phyloP scores from a whole-genome alignment of 1,140 invertebrate genomes.

The Leptonema lineaticorne region DNA sequence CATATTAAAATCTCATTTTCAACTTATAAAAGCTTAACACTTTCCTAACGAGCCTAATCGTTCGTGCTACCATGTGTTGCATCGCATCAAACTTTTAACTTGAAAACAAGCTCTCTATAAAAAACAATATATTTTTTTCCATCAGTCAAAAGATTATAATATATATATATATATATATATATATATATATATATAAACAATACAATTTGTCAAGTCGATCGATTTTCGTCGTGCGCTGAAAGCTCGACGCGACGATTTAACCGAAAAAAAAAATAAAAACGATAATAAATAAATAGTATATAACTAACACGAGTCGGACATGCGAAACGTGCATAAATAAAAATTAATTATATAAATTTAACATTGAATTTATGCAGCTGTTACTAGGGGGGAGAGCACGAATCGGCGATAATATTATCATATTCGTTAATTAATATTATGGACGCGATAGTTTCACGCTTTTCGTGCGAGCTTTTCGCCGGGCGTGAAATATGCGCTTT shows the following conservation, averaged over 20 bases:
- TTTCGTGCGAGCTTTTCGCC: no score
- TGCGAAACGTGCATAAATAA: neutral
- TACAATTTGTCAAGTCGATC: neutral
- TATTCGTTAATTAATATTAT: neutral
- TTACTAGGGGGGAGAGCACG: no score
- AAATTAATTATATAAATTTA: neutral
- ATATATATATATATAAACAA: no score
- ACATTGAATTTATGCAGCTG: neutral
- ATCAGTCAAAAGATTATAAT: no score
- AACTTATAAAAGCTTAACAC: slow-evolving; percentile 17
- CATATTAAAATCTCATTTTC: slow-evolving; percentile 18
- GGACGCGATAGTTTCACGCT: neutral
- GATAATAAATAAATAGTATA: neutral
- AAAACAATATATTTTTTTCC: neutral
- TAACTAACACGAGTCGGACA: neutral
- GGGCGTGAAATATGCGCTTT: no score
- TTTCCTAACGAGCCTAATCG: slow-evolving; percentile 19
- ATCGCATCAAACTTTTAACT: neutral
- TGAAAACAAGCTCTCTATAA: neutral
- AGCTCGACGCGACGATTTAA: neutral
- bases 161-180: no score
- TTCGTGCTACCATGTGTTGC: slow-evolving; percentile 14
- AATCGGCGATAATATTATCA: neutral
- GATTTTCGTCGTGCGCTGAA: neutral
- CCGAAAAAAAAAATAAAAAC: no score